These are phyloP conservation scores for Anneissia japonica DNA, from an alignment of 35 echinoderm and acorn worm genomes.

Conservation along the genomic window DNA sequence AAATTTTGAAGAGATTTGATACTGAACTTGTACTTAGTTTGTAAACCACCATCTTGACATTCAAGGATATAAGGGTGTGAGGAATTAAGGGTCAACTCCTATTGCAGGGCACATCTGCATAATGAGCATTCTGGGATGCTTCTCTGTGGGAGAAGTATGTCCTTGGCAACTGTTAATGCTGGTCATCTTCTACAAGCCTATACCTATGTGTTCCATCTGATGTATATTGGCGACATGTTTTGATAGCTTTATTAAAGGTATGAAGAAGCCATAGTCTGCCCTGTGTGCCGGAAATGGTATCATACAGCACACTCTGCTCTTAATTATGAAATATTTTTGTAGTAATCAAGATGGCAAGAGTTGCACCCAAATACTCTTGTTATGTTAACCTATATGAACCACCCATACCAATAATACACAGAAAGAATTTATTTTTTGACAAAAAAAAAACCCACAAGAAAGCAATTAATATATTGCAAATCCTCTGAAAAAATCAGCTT, in stretches of 20 bases:
- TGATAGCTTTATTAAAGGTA: too few relatives aligned
- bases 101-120: not conserved
- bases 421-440: not conserved
- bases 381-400: not conserved
- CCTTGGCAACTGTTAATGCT: too few relatives aligned
- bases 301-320: too few relatives aligned
- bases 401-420: not conserved
- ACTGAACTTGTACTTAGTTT: not conserved
- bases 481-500: not conserved
- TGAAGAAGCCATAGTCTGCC: too few relatives aligned
- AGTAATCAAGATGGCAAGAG: too few relatives aligned
- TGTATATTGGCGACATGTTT: too few relatives aligned
- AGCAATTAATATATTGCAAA: not conserved
- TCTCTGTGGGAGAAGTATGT: too few relatives aligned
- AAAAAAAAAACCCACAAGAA: not conserved
- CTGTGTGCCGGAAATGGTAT: too few relatives aligned
- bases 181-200: too few relatives aligned
- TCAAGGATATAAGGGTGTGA: not conserved
- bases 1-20: not conserved
- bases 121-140: not conserved
- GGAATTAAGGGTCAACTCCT: not conserved
- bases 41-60: not conserved
- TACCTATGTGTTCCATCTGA: too few relatives aligned
- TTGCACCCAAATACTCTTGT: too few relatives aligned
- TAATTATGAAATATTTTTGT: too few relatives aligned